Evolutionary conservation across 2,888 invertebrate genomes (phyloP).

Genomic region (Nezara viridula): DNA sequence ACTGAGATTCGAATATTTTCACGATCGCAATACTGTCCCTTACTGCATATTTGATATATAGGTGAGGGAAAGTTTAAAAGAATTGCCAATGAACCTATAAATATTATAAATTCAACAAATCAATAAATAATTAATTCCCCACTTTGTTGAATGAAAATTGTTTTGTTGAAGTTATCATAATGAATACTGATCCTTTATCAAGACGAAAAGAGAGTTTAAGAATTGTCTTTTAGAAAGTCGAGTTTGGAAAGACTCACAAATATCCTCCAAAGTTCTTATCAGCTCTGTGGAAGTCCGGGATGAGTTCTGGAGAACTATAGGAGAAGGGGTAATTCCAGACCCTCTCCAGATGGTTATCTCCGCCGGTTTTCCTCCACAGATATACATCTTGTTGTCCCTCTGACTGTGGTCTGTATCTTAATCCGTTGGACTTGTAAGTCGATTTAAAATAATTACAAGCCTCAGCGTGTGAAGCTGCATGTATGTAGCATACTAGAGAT

Average conservation of each 20-base stretch:
- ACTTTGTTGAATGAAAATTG: not conserved
- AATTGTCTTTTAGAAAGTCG: not conserved
- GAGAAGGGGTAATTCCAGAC: conserved; percentile 39
- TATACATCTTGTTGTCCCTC: conserved; percentile 31
- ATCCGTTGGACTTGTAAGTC: not conserved
- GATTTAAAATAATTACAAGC: not conserved
- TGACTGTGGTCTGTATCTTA: not conserved
- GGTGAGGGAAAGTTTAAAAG: too few species aligned
- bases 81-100: too few species aligned
- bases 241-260: conserved; percentile 44
- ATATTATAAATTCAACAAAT: too few species aligned
- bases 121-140: too few species aligned
- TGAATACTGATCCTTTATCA: not conserved
- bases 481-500: too few species aligned
- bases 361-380: not conserved
- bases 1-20: too few species aligned
- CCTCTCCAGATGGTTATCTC: conserved; percentile 1
- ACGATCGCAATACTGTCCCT: too few species aligned
- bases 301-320: conserved; percentile 33
- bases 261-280: conserved; percentile 52
- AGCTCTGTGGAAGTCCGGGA: conserved; percentile 29
- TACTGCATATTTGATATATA: too few species aligned
- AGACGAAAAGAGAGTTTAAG: not conserved
- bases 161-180: not conserved
- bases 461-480: too few species aligned